phyloP scores from a whole-genome alignment of 2,888 invertebrate genomes.

The Hermaeophaga mercurialis region DNA sequence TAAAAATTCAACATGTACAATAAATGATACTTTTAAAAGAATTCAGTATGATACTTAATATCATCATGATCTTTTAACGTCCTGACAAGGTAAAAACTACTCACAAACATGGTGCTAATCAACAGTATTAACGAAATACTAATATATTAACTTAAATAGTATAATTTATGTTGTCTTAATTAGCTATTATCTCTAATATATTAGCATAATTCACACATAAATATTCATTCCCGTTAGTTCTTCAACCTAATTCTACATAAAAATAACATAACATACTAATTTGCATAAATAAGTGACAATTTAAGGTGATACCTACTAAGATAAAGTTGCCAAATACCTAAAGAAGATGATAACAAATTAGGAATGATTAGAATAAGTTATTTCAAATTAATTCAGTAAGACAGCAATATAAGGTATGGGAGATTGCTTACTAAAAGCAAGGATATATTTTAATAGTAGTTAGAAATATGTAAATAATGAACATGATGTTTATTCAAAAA shows the following conservation, averaged over 20 bases:
- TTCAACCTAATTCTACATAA: constrained; percentile 2
- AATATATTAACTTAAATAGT: constrained; percentile 13
- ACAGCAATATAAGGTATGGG: not conserved
- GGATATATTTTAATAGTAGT: not conserved
- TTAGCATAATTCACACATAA: constrained; percentile 20
- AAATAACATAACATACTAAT: constrained; percentile 10
- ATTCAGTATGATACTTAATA: no score
- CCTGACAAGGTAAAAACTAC: not conserved
- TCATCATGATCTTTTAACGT: not conserved
- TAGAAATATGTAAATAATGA: no score
- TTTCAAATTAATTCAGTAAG: not conserved
- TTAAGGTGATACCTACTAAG: not conserved
- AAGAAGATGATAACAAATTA: constrained; percentile 15
- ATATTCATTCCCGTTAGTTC: constrained; percentile 12
- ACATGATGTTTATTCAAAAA: no score
- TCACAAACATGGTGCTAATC: not conserved
- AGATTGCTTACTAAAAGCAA: not conserved
- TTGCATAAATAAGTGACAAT: constrained; percentile 14
- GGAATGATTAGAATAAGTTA: constrained; percentile 11
- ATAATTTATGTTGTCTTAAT: constrained; percentile 18
- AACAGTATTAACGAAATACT: constrained; percentile 1
- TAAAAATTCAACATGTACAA: no score
- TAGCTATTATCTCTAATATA: constrained; percentile 12
- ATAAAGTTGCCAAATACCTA: constrained; percentile 4
- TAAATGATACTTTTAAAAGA: no score